A percentile compares a stretch with the other conserved stretches of the same genome.
These are phyloP conservation scores for Ochotona curzoniae DNA, from an alignment of 2,113 vertebrate genomes.

Conservation along the genomic window DNA sequence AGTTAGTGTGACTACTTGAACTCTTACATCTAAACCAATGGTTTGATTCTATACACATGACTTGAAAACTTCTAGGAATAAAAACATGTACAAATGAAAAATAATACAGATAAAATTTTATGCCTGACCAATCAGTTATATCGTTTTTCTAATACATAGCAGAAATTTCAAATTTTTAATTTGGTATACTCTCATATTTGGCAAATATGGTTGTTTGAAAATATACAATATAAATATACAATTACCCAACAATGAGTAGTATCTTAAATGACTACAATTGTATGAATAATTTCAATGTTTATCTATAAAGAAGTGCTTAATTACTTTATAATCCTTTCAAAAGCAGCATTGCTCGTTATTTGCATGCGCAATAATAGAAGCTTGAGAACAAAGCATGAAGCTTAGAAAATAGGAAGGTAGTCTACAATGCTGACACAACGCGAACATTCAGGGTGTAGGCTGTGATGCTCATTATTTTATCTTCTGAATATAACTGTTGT, in stretches of 20 bases:
- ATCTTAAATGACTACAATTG: constrained; percentile 19
- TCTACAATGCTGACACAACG: neutral
- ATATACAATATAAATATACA: neutral
- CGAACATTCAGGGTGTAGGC: constrained; percentile 2
- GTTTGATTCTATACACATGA: neutral
- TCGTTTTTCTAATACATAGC: neutral
- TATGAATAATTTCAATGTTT: constrained; percentile 21
- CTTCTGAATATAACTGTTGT: constrained; percentile 41
- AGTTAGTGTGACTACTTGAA: neutral
- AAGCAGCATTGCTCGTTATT: neutral
- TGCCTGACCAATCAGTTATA: neutral
- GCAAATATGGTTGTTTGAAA: neutral
- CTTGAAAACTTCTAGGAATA: neutral
- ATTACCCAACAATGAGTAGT: neutral
- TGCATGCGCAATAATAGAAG: neutral
- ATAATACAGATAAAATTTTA: neutral
- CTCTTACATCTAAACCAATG: neutral
- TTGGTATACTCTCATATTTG: constrained; percentile 3
- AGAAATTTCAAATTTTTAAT: constrained; percentile 12
- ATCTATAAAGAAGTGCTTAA: constrained; percentile 51
- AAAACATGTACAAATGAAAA: neutral
- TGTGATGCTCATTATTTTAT: constrained; percentile 14
- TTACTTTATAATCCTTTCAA: constrained; percentile 49
- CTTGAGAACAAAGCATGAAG: constrained; percentile 20
- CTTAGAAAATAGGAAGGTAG: constrained; percentile 40